These are phyloP conservation scores for Gobius niger DNA, from an alignment of 2,113 vertebrate genomes.

Conservation along the genomic window DNA sequence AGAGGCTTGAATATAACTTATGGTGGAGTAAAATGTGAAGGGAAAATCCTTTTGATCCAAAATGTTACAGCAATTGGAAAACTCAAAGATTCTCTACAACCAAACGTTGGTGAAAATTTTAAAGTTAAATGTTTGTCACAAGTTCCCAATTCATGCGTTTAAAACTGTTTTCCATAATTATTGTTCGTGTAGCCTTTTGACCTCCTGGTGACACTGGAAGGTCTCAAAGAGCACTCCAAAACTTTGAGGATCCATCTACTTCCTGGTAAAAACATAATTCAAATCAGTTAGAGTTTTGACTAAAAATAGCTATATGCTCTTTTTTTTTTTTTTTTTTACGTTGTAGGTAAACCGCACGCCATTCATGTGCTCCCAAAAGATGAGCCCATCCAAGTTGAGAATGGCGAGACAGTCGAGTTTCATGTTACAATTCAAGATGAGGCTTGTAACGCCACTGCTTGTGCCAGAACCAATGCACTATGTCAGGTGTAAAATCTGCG, in stretches of 20 bases:
- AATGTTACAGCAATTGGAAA: conserved; percentile 79
- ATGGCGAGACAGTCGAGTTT: conserved; percentile 81
- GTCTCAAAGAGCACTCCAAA: conserved; percentile 81
- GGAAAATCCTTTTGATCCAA: conserved; percentile 75
- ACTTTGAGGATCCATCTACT: conserved; percentile 79
- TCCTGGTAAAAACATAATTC: conserved; percentile 80
- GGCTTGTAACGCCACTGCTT: conserved; percentile 83
- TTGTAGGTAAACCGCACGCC: conserved; percentile 79
- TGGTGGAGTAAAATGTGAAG: conserved; percentile 60
- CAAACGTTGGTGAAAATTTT: conserved; percentile 76
- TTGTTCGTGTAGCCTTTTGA: conserved; percentile 75
- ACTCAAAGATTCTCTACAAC: conserved; percentile 76
- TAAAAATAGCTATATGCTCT: neutral
- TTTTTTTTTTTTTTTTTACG: neutral
- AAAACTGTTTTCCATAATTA: neutral
- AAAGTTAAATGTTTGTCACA: too few relatives aligned
- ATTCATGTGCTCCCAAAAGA: conserved; percentile 82
- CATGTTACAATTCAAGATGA: conserved; percentile 86
- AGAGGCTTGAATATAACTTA: conserved; percentile 83
- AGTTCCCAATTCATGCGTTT: neutral
- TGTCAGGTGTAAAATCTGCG: conserved; percentile 82
- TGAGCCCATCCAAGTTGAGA: conserved; percentile 81
- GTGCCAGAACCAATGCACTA: conserved; percentile 79
- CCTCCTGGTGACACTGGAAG: conserved; percentile 83
- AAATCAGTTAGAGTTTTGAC: too few relatives aligned